Evolutionary conservation across 2,888 invertebrate species (phyloP).

Genomic region (Embidobia sp.): DNA sequence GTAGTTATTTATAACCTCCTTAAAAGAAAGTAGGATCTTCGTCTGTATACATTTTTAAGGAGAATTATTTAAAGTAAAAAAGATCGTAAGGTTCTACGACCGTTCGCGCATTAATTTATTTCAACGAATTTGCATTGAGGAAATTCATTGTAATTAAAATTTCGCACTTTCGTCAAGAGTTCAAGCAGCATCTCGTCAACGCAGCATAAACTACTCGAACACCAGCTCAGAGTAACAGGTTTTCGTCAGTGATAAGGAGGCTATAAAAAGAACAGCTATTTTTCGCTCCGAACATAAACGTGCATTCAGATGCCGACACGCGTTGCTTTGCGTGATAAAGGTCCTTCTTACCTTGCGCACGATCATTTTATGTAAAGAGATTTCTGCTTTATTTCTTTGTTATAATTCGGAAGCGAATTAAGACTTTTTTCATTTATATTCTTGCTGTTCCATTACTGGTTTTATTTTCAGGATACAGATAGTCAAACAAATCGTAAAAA

Average conservation of each 20-base stretch:
- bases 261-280: conserved; percentile 48
- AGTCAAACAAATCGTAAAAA: conserved; percentile 41
- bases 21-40: no score
- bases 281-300: conserved; percentile 47
- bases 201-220: conserved; percentile 23
- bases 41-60: no score
- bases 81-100: no score
- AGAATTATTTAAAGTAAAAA: no score
- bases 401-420: conserved; percentile 33
- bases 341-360: not conserved
- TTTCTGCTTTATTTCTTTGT: conserved; percentile 38
- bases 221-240: conserved; percentile 31
- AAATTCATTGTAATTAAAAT: conserved; percentile 34
- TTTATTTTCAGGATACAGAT: conserved; percentile 11
- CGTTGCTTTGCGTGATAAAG: conserved; percentile 43
- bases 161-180: conserved; percentile 8
- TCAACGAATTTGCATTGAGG: no score
- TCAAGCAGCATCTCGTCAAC: conserved; percentile 19
- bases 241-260: conserved; percentile 45
- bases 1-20: no score
- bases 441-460: conserved; percentile 16
- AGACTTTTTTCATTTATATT: conserved; percentile 48
- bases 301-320: conserved; percentile 45
- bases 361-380: conserved; percentile 32
- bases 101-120: no score